Percentiles rank a stretch among this genome's conserved stretches.
Conservation (phyloP, 2,888 invertebrate species). For the Petrolisthes cinctipes region DNA sequence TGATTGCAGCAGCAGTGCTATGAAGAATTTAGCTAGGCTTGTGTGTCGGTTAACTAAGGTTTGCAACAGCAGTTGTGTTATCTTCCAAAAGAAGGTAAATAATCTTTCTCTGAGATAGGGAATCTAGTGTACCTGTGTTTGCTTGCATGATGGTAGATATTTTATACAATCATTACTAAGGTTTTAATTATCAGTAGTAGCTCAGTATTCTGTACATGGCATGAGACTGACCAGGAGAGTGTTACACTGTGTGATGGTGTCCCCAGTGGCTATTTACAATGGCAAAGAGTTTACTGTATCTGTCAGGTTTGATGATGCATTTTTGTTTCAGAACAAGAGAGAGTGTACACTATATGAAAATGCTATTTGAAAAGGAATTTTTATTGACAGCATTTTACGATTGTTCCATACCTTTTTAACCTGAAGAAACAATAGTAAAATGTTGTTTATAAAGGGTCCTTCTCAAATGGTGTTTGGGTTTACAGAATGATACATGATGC, state of each 20-base stretch:
- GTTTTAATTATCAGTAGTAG: constrained; percentile 5
- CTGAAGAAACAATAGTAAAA: no score
- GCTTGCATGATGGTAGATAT: constrained; percentile 29
- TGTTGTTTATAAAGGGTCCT: no score
- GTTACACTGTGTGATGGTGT: background rate
- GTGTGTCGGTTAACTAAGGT: background rate
- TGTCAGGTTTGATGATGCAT: no score
- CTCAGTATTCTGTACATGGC: constrained; percentile 12
- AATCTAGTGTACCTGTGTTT: constrained; percentile 34
- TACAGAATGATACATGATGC: no score
- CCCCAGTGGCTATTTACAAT: background rate
- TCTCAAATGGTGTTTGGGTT: no score
- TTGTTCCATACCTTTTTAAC: no score
- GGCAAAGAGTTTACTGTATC: background rate
- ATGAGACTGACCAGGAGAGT: background rate
- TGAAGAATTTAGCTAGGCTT: background rate
- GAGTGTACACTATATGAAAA: no score
- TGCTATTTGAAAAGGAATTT: no score
- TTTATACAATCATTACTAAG: constrained; percentile 13
- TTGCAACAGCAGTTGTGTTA: background rate
- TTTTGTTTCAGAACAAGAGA: no score
- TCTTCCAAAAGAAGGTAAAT: background rate
- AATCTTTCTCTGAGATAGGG: constrained; percentile 12
- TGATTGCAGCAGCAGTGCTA: no score
- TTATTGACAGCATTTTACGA: no score